Conservation (phyloP, 2,888 invertebrate genomes). For the Monoplex corrugatus region DNA sequence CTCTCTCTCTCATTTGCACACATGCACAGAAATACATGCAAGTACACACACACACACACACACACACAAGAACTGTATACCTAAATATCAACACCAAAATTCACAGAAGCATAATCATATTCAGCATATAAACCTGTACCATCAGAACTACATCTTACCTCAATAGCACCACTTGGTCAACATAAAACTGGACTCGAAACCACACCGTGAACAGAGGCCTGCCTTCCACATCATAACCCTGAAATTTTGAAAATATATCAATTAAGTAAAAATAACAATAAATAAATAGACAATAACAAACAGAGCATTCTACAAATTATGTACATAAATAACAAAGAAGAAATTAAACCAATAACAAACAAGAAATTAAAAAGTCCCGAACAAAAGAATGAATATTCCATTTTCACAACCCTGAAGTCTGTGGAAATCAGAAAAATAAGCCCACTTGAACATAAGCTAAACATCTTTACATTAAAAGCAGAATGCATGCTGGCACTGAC, state of each 20-base stretch:
- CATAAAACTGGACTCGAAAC: slow-evolving; percentile 95
- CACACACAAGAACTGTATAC: neutral
- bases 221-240: slow-evolving; percentile 86
- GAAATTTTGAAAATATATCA: too few relatives aligned
- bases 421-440: too few relatives aligned
- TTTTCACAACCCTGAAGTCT: neutral
- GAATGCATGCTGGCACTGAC: too few relatives aligned
- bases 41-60: neutral
- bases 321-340: neutral
- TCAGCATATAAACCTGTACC: neutral
- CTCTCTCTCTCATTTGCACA: neutral
- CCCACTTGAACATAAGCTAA: too few relatives aligned
- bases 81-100: neutral
- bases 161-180: slow-evolving; percentile 93
- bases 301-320: neutral
- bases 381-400: neutral
- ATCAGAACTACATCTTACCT: slow-evolving; percentile 84
- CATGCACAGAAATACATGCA: neutral
- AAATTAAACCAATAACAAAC: neutral
- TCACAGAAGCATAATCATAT: neutral
- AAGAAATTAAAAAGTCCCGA: neutral
- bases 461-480: too few relatives aligned
- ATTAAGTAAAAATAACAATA: too few relatives aligned
- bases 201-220: slow-evolving; percentile 93
- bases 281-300: neutral